Evolutionary conservation across 1,140 invertebrate genomes (phyloP), one percentile per base, ranked within the genome.

Genomic region (Helicorthomorpha holstii): DNA sequence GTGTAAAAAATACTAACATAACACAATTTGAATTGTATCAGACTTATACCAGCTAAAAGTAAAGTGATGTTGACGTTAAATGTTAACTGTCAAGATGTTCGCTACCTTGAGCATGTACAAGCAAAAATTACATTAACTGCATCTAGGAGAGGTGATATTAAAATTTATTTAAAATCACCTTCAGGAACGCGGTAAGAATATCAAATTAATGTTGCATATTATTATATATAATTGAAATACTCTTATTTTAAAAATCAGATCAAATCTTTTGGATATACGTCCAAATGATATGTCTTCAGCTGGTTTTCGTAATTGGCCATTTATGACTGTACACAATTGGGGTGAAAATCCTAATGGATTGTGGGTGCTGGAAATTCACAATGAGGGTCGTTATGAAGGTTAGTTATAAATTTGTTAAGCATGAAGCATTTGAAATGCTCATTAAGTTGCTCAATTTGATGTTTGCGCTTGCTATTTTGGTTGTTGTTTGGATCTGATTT

Each of bases 221-320:
- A 7, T 34, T 34, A 7, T 46, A 12, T 7, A 46, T 25, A 46
- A 46, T 12, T 26, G 26, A 38, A 10, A 48, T 45, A 49, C 27
- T 38, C 3, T 24, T 73, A 10, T 52, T 47, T 34, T 23, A 22
- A 27, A 16, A 48, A 70, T 87, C 0, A 84, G 81, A 0, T 89
- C 85, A 3, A 86, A 83, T 0, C 69, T 96, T 45, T 70, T 97
- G 12, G 89, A 88, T 62, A 85, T 89, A 64, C 73, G 93, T 55
- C 85, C 85, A 1, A 71, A 87, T 48, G 94, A 98, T 67, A 82
- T 89, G n/a, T 77, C 85, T 41, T 83, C 81, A 60, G 88, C 87
- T 3, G 93, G 90, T 60, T 95, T 96, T 64, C 87, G 94, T 64
- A 88, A 95, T 63, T 98, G 93, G 87, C 91, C 90, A 16, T 98